Base-by-base conservation (phyloP, 1,140 invertebrate species). In the Psix sp. region DNA sequence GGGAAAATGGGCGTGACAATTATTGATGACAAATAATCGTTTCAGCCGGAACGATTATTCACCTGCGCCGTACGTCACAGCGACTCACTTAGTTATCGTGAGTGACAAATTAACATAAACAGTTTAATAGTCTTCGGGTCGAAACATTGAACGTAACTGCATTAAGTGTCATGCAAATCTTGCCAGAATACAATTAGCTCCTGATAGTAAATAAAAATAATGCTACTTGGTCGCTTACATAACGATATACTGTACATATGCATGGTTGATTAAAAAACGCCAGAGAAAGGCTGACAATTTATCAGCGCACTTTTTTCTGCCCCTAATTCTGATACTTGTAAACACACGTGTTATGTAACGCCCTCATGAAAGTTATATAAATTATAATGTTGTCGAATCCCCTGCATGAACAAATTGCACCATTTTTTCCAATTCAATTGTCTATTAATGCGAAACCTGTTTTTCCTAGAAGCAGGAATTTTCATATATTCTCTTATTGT, bases 271-370 rank as follows among this genome's bases (percentile, higher is more conserved):
- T 54, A 62, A 54, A 70, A 60, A 46, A 62, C 48, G 35, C 5
- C 42, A 48, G 56, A 56, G 56, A 70, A 72, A 72, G 59, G 39
- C 42, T 42, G 21, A 48, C 51, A 57, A 62, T 56, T 62, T 71
- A 71, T 56, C 51, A 71, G 57, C 16, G 5, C 43, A n/a, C n/a
- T n/a, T n/a, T 63, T 63, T 71, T 62, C 24, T 26, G 29, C 43
- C 43, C 36, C 33, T 54, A 72, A 65, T 57, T 65, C 51, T 45
- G 35, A 24, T 72, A 52, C 56, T 63, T 51, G 36, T 65, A 51
- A 65, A 63, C 59, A 57, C 29, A 51, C 29, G 46, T 72, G n/a
- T n/a, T 56, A 45, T 33, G 11, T 51, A 56, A 72, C 31, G 39
- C 31, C 36, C 57, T 67, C 29, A 60, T 29, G 42, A 33, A 45